Conservation (phyloP, 2,888 invertebrate species). For the Sinopyrophorus schimmeli region DNA sequence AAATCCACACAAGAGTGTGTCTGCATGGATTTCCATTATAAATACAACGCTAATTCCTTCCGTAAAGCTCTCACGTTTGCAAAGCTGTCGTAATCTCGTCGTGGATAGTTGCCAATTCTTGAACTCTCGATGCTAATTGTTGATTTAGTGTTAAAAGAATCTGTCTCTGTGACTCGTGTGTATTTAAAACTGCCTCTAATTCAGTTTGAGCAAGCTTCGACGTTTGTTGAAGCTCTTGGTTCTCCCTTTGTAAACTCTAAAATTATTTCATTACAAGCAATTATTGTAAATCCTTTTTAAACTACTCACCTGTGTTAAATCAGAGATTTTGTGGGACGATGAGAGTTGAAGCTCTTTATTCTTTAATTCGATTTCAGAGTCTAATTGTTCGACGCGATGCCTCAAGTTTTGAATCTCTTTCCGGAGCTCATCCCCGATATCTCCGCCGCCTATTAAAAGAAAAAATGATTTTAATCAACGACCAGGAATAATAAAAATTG, state of each 20-base stretch:
- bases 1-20: no score
- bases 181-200: slow-evolving; percentile 75
- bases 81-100: slow-evolving; percentile 81
- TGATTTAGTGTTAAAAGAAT: slow-evolving; percentile 80
- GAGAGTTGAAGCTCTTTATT: slow-evolving; percentile 77
- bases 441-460: slow-evolving; percentile 59
- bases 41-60: slow-evolving; percentile 14
- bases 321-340: slow-evolving; percentile 49
- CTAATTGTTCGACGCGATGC: slow-evolving; percentile 80
- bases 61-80: slow-evolving; percentile 60
- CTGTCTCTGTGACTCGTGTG: slow-evolving; percentile 80
- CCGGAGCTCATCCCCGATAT: slow-evolving; percentile 75
- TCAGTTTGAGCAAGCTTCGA: slow-evolving; percentile 78
- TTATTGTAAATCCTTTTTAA: slow-evolving; percentile 14
- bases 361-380: slow-evolving; percentile 79
- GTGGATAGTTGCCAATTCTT: slow-evolving; percentile 80
- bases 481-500: no score
- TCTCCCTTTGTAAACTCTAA: slow-evolving; percentile 65
- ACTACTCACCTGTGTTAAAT: slow-evolving; percentile 38
- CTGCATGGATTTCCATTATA: slow-evolving; percentile 10
- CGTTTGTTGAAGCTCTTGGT: slow-evolving; percentile 67
- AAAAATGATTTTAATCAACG: no score
- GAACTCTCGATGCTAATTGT: slow-evolving; percentile 79
- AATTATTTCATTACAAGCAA: slow-evolving; percentile 4
- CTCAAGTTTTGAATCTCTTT: slow-evolving; percentile 74